Conservation (phyloP, 1,140 invertebrate species). For the Pseudomyrmex gracilis region DNA sequence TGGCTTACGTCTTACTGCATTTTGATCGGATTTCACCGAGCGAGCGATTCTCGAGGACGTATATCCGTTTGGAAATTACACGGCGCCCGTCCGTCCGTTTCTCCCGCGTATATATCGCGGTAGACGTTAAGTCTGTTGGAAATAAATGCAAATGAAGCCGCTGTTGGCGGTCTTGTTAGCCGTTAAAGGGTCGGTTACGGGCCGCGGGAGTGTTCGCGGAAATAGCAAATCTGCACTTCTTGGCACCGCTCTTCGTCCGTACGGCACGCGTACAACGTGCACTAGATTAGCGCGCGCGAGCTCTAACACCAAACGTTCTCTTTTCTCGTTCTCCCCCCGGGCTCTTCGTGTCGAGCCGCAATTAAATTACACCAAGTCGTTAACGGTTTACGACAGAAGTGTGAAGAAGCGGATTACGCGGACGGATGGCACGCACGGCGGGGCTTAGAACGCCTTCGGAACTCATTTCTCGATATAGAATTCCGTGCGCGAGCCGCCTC, state of each 20-base stretch:
- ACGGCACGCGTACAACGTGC: slow-evolving; percentile 46
- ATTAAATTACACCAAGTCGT: slow-evolving; percentile 68
- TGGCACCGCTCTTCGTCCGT: slow-evolving; percentile 21
- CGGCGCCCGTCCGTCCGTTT: neutral
- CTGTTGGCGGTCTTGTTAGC: slow-evolving; percentile 72
- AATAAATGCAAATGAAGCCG: slow-evolving; percentile 77
- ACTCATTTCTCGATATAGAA: slow-evolving; percentile 16
- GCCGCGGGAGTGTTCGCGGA: slow-evolving; percentile 40
- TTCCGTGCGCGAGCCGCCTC: neutral
- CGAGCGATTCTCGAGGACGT: slow-evolving; percentile 15
- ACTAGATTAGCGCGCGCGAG: slow-evolving; percentile 44
- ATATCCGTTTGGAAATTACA: slow-evolving; percentile 48
- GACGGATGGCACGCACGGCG: neutral
- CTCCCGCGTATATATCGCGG: slow-evolving; percentile 25
- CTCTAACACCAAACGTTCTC: slow-evolving; percentile 31
- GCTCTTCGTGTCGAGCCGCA: slow-evolving; percentile 52
- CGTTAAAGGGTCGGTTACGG: slow-evolving; percentile 68
- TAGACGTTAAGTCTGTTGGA: slow-evolving; percentile 53
- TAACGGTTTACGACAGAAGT: slow-evolving; percentile 61
- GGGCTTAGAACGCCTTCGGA: neutral
- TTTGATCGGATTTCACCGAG: slow-evolving; percentile 39
- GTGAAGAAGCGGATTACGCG: slow-evolving; percentile 62
- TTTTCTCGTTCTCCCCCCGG: slow-evolving; percentile 23
- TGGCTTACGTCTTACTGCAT: slow-evolving; percentile 5
- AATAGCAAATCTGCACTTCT: slow-evolving; percentile 70